These are phyloP conservation scores for Mycogona germanica DNA, from an alignment of 2,888 invertebrate genomes.

Conservation along the genomic window DNA sequence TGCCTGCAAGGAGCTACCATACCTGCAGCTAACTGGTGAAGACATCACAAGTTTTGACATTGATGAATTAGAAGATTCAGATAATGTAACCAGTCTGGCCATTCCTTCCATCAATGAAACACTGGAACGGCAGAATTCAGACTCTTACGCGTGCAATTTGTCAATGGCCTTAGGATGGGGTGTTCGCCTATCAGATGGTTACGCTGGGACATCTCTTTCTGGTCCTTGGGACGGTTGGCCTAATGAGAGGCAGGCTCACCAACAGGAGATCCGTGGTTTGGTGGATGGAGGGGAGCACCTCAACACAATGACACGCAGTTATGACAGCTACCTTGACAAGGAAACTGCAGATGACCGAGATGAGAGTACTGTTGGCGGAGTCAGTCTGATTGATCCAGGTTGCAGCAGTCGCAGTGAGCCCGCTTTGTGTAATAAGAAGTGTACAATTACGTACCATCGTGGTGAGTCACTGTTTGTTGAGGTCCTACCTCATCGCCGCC, in stretches of 20 bases:
- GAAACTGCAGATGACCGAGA: neutral
- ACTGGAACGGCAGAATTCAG: neutral
- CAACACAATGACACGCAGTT: slow-evolving; percentile 17
- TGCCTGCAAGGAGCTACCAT: neutral
- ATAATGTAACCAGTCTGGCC: neutral
- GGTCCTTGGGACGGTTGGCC: slow-evolving; percentile 3
- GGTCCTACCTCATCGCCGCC: slow-evolving; percentile 15
- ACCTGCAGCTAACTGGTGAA: neutral
- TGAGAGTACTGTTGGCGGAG: neutral
- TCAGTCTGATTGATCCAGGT: neutral
- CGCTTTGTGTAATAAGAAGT: slow-evolving; percentile 10
- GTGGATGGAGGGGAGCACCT: neutral
- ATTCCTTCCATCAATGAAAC: too few species aligned
- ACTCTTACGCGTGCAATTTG: neutral
- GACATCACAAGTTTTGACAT: neutral
- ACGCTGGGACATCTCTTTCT: too few species aligned
- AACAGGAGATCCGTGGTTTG: neutral
- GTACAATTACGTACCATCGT: slow-evolving; percentile 22
- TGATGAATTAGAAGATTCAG: too few species aligned
- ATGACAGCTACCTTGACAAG: slow-evolving; percentile 20
- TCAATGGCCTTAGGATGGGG: slow-evolving; percentile 4
- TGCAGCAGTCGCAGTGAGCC: slow-evolving; percentile 15
- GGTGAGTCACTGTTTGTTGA: slow-evolving; percentile 22
- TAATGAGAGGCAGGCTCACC: neutral
- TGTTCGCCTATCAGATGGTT: neutral